These are phyloP conservation scores for Odontamblyopus rebecca DNA, from an alignment of 2,797 vertebrate species.

Conservation along the genomic window DNA sequence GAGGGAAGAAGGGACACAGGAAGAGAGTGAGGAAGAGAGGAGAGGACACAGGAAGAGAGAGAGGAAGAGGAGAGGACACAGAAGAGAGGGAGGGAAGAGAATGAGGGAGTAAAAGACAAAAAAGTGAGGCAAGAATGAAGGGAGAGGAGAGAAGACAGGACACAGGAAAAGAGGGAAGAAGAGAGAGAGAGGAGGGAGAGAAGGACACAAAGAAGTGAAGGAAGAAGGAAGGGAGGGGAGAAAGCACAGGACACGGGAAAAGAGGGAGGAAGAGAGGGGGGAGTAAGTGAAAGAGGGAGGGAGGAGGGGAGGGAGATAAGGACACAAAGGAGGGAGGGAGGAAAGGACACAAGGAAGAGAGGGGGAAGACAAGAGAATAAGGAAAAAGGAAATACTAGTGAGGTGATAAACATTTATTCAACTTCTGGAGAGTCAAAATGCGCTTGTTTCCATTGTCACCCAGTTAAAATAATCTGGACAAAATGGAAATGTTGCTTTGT, in stretches of 20 bases:
- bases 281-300: not conserved
- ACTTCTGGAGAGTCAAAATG: not conserved
- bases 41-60: too few relatives aligned
- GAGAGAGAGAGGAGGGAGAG: conserved; percentile 53
- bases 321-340: not conserved
- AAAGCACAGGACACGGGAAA: too few relatives aligned
- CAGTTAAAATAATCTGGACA: not conserved
- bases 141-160: too few relatives aligned
- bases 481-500: too few relatives aligned
- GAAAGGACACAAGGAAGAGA: conserved; percentile 14
- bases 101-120: too few relatives aligned
- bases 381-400: not conserved
- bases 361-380: conserved; percentile 4
- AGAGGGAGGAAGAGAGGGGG: conserved; percentile 14
- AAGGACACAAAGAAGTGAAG: too few relatives aligned
- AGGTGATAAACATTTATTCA: not conserved
- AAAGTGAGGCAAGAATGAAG: too few relatives aligned
- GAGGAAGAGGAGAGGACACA: not conserved
- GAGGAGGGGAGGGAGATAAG: conserved; percentile 21
- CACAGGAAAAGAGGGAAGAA: conserved; percentile 84
- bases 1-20: conserved; percentile 20
- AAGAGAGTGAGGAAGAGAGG: conserved; percentile 5
- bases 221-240: too few relatives aligned
- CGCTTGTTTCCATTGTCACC: not conserved
- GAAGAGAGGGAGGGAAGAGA: conserved; percentile 17